Conservation (phyloP, 2,113 vertebrate species). For the Tringa solitaria region DNA sequence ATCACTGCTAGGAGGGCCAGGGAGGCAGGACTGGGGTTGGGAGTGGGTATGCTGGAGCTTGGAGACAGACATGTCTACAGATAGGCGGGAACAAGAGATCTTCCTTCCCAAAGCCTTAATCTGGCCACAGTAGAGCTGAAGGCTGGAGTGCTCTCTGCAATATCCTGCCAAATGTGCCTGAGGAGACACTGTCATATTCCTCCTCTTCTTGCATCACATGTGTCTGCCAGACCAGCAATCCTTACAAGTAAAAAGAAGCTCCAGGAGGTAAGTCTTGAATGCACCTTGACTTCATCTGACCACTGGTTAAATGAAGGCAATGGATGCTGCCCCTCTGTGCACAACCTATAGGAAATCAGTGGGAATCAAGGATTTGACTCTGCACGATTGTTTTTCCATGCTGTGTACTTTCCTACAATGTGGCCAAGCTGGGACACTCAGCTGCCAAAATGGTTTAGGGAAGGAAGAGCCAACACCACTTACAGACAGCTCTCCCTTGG, state of each 20-base stretch:
- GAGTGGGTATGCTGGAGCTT: not conserved
- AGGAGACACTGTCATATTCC: not conserved
- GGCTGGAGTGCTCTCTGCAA: not conserved
- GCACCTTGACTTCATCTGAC: not conserved
- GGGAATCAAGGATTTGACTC: not conserved
- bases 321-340: not conserved
- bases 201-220: not conserved
- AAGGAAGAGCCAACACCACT: not conserved
- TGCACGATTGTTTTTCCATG: not conserved
- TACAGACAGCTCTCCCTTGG: not conserved
- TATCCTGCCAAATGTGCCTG: not conserved
- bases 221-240: not conserved
- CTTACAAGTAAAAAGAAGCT: not conserved
- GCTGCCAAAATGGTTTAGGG: not conserved
- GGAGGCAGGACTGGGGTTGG: not conserved
- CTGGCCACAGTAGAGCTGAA: not conserved
- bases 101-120: not conserved
- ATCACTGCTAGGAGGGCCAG: not conserved
- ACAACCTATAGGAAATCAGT: not conserved
- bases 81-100: not conserved
- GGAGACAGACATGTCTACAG: not conserved
- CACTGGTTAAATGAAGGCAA: not conserved
- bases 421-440: not conserved
- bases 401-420: not conserved
- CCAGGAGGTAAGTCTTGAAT: not conserved